Evolutionary conservation across 2,113 vertebrate species (phyloP), one percentile per base, ranked within the genome.

Genomic region (Serinus canaria): DNA sequence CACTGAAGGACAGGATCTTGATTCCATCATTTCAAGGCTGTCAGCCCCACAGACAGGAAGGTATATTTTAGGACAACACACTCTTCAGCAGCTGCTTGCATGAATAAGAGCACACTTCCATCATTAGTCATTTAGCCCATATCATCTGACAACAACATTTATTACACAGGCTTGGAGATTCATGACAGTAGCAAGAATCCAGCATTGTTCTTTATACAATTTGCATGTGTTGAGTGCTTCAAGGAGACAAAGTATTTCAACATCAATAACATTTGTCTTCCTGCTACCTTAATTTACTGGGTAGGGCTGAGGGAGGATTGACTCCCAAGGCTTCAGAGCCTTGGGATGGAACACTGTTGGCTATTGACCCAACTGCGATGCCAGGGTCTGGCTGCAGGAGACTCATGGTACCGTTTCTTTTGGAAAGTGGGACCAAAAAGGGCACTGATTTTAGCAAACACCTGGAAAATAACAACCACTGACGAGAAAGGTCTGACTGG

Each of bases 11-110:
- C 95, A 97, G 94, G 63, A 92, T 83, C 90, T 92, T 93, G 97
- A 97, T 96, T 96, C 96, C 94, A 96, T 98, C 97, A 92, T 96
- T 97, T 97, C 96, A 97, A 96, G 94, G 96, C 91, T 91, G 91
- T 98, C 98, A 98, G 95, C 95, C 92, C 92, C 81, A 93, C 80
- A 87, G 96, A 97, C 97, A 96, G 95, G 92, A 93, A 96, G 96
- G 96, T 97, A 97, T 98, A 98, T 98, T 98, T 98, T 95, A 90
- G 96, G 97, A 96, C 96, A 97, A 97, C 96, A 97, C 89, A 96
- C 95, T 96, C 85, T 66, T 91, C 96, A 95, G 89, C 88, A 96
- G 83, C 90, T 92, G 95, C 96, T 97, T 97, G 96, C 96, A 91
- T 96, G 96, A 94, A 96, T 94, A 94, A 89, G 95, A 95, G 87